A percentile compares a stretch with the other conserved stretches of the same genome.
These are phyloP conservation scores for Drosophila ercepeae DNA, from an alignment of 1,140 invertebrate species.

Conservation along the genomic window DNA sequence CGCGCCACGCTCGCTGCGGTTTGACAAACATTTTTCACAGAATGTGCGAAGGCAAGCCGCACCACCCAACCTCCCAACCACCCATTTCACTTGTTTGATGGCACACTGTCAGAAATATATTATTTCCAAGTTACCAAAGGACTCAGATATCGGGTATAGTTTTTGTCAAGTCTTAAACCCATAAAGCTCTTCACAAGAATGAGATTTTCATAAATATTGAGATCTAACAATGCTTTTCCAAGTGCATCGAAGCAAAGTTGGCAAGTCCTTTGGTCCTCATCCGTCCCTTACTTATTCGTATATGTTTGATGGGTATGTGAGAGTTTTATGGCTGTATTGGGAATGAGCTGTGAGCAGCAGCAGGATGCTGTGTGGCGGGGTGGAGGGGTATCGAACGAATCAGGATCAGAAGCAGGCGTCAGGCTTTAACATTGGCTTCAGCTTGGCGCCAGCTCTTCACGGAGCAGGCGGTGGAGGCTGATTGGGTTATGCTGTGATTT, in stretches of 20 bases:
- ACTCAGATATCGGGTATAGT: no score
- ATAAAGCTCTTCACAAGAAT: no score
- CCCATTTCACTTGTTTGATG: slow-evolving; percentile 29
- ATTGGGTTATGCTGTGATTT: slow-evolving; percentile 80
- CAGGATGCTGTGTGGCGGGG: slow-evolving; percentile 1
- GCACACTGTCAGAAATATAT: slow-evolving; percentile 13
- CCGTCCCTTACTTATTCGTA: slow-evolving; percentile 45
- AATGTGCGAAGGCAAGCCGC: slow-evolving; percentile 63
- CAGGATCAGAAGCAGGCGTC: slow-evolving; percentile 8
- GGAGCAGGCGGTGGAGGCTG: slow-evolving; percentile 29
- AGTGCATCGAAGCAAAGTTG: slow-evolving; percentile 12
- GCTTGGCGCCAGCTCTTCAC: slow-evolving; percentile 29
- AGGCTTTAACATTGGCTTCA: slow-evolving; percentile 34
- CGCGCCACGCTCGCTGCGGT: slow-evolving; percentile 73
- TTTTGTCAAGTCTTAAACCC: no score
- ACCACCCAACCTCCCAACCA: slow-evolving; percentile 11
- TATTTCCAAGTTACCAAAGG: background rate
- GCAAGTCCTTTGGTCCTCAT: slow-evolving; percentile 21
- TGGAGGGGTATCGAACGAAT: background rate
- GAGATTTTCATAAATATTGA: background rate
- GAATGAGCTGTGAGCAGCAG: slow-evolving; percentile 65
- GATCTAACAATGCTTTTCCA: background rate
- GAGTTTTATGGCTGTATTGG: slow-evolving; percentile 79
- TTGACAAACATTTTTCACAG: slow-evolving; percentile 81
- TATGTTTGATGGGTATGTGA: slow-evolving; percentile 79